Base-by-base conservation (phyloP, 2,113 vertebrate species). In the Pterocles burchelli region DNA sequence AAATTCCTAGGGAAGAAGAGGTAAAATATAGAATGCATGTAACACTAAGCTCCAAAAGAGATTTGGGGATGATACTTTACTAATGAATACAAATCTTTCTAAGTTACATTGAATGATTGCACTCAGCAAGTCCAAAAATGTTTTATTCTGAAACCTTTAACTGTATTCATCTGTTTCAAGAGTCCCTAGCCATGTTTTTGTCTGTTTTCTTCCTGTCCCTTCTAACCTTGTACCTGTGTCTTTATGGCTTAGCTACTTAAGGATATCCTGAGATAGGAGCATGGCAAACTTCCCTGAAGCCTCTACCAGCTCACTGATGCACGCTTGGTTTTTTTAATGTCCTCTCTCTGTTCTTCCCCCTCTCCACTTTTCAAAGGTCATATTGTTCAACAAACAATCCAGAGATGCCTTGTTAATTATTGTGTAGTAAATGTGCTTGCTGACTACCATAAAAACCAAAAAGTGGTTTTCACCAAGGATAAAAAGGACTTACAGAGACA, bases 251-350 rank as follows among this genome's bases (percentile, higher is more conserved):
- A 73, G 38, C 18, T 38, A 38, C 28, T 22, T 43, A 79, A 86
- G 89, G 43, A 34, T 63, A 94, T 75, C 25, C 24, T 66, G 90
- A 62, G 54, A 26, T 31, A 93, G 34, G 52, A 81, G 55, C 13
- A 61, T 92, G 25, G 34, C 59, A 75, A 34, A 57, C 33, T 73
- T 74, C 58, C 48, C 61, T 68, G 43, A 63, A 91, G 46, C 61
- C 22, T 78, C 67, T 67, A 24, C 38, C 33, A 72, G 70, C 55
- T 86, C 70, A 48, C 14, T 58, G 46, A 67, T 59, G 43, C 25
- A 76, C 38, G 22, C 14, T 80, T 79, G 36, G 79, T 96, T 93
- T 85, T 84, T 96, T 93, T 85, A 49, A 76, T 90, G 82, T 95
- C 25, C 15, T 68, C 49, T 65, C 48, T 58, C 25, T 80, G 25